Evolutionary conservation across 2,888 invertebrate species (phyloP), one percentile per base, ranked within the genome.

Genomic region (Drosophila tanythrix): DNA sequence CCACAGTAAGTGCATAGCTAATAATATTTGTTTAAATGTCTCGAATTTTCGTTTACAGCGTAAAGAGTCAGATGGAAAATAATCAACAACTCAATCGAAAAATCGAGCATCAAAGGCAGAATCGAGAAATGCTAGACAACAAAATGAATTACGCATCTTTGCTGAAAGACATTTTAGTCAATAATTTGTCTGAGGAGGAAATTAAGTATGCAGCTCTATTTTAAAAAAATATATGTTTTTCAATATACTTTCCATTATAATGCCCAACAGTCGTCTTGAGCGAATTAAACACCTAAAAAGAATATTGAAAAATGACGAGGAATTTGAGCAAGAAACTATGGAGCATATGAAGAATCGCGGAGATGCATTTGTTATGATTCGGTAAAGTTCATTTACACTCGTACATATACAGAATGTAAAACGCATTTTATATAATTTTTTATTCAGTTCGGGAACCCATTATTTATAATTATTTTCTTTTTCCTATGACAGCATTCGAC

Each of bases 141-240:
- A 91, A 91, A 71, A 81, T 88, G 68, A 72, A 81, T 21, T 81
- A 82, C n/a, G 87, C 92, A 6, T 75, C 74, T 6, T 82, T 89
- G 3, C 72, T 91, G 18, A 68, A 88, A 36, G 85, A 81, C 7
- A 76, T 91, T 3, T 64, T 93, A 27, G 56, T 91, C 5, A 89
- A 92, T 48, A 93, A 92, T 80, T 79, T 91, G 4, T 88, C 91
- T 0, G 84, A 91, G 15, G 92, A 91, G 58, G 92, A 92, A 62
- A 82, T 91, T 8, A 79, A 72, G 93, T 93, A 75, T 73, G 80
- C 18, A 10, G 3, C 3, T 7, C 1, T n/a, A 61, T 10, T 8
- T 33, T 25, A 25, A 25, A 48, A 11, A 1, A 1, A 33, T 21
- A 7, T 25, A 40, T 29, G 18, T 1, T 10, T 10, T 61, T 2